phyloP scores from a whole-genome alignment of 2,888 invertebrate genomes.

The Glaucopsyche alexis region DNA sequence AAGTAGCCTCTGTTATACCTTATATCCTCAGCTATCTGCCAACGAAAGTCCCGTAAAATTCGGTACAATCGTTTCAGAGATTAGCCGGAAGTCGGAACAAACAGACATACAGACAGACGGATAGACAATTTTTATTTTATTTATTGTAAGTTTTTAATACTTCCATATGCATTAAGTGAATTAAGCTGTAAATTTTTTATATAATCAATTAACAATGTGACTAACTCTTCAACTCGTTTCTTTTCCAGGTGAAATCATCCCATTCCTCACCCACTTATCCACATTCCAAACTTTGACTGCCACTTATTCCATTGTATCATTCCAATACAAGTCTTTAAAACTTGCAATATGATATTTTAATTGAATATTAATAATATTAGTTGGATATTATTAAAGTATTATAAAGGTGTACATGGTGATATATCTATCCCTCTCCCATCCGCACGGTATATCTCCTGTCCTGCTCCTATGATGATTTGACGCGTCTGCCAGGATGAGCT shows the following conservation, averaged over 20 bases:
- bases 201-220: not conserved
- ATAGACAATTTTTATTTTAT: too few relatives aligned
- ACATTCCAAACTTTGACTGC: not conserved
- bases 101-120: too few relatives aligned
- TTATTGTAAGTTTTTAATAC: too few relatives aligned
- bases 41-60: too few relatives aligned
- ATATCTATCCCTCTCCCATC: constrained; percentile 27
- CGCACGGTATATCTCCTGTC: constrained; percentile 8
- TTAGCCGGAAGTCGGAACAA: too few relatives aligned
- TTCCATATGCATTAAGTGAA: too few relatives aligned
- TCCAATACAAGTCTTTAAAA: not conserved
- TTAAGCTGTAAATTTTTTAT: too few relatives aligned
- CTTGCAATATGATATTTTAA: not conserved
- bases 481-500: constrained; percentile 60
- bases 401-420: constrained; percentile 21
- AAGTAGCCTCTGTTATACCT: too few relatives aligned
- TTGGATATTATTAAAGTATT: constrained; percentile 11
- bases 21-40: too few relatives aligned
- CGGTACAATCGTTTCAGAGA: too few relatives aligned
- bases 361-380: not conserved
- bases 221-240: not conserved
- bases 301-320: not conserved
- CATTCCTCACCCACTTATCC: not conserved
- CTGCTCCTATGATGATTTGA: constrained; percentile 69
- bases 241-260: not conserved